Percentiles rank a stretch among this genome's conserved stretches.
phyloP scores from a whole-genome alignment of 2,888 invertebrate genomes.

The Cinara cedri region DNA sequence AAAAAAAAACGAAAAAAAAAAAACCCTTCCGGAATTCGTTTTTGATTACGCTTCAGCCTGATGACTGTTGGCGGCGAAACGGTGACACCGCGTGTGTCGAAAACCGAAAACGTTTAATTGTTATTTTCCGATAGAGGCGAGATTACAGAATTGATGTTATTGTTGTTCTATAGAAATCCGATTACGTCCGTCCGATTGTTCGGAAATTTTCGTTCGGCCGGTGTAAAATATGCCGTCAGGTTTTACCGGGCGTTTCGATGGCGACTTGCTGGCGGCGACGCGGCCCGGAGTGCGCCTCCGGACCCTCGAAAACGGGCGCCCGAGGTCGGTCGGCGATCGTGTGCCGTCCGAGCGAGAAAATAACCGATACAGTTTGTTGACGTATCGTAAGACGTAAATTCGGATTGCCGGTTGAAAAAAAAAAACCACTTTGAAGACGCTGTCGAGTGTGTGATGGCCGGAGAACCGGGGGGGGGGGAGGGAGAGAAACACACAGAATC shows the following conservation, averaged over 20 bases:
- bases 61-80: no score
- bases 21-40: no score
- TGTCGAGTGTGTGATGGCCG: background rate
- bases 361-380: background rate
- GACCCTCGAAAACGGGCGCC: background rate
- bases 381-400: background rate
- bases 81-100: no score
- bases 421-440: background rate
- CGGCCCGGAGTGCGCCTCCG: background rate
- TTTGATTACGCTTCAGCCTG: no score
- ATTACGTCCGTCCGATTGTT: background rate
- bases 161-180: background rate
- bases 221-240: no score
- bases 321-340: background rate
- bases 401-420: background rate
- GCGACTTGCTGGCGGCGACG: no score
- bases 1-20: no score
- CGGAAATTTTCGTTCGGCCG: background rate
- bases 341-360: background rate
- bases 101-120: no score
- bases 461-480: background rate
- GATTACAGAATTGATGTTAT: background rate
- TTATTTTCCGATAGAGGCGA: background rate
- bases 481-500: background rate
- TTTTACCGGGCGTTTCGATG: no score